Percentiles rank a stretch among this genome's conserved stretches.
Evolutionary conservation across 2,797 vertebrate genomes (phyloP).

Genomic region (Chelon auratus): DNA sequence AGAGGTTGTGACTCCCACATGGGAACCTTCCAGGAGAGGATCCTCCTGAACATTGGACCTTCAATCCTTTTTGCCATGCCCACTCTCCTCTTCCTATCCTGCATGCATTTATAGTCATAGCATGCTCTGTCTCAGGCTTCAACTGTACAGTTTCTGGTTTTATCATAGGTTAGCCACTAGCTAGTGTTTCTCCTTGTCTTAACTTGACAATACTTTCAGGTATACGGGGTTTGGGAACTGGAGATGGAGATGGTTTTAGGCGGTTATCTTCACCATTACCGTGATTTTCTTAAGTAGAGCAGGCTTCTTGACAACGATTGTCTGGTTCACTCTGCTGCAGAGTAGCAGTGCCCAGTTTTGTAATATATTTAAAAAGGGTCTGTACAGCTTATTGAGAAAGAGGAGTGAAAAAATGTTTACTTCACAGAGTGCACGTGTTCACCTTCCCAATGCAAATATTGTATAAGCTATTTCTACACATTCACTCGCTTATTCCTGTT

Average conservation of each 20-base stretch:
- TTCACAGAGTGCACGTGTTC: slow-evolving; percentile 72
- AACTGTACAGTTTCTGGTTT: slow-evolving; percentile 69
- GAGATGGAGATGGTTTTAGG: slow-evolving; percentile 15
- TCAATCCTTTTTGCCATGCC: slow-evolving; percentile 4
- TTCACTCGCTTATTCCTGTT: slow-evolving; percentile 40
- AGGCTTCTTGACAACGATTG: slow-evolving; percentile 59
- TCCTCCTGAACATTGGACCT: slow-evolving; percentile 24
- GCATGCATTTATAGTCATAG: slow-evolving; percentile 76
- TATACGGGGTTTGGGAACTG: slow-evolving; percentile 21
- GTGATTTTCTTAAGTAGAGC: slow-evolving; percentile 25
- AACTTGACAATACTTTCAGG: slow-evolving; percentile 67
- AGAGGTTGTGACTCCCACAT: slow-evolving; percentile 14
- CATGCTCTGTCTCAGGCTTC: slow-evolving; percentile 83
- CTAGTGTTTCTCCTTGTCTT: slow-evolving; percentile 56
- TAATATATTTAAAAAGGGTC: slow-evolving; percentile 54
- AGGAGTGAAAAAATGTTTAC: slow-evolving; percentile 72
- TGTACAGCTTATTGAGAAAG: slow-evolving; percentile 60
- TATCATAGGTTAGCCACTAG: slow-evolving; percentile 59
- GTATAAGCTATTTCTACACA: slow-evolving; percentile 62
- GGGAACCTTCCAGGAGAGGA: slow-evolving; percentile 33
- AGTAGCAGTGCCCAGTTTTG: slow-evolving; percentile 58
- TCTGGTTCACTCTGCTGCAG: slow-evolving; percentile 51
- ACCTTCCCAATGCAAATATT: slow-evolving; percentile 69
- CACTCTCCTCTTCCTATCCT: slow-evolving; percentile 37
- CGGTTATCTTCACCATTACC: slow-evolving; percentile 20